Evolutionary conservation across 2,888 invertebrate species (phyloP).

Genomic region (Apotomis betuletana): DNA sequence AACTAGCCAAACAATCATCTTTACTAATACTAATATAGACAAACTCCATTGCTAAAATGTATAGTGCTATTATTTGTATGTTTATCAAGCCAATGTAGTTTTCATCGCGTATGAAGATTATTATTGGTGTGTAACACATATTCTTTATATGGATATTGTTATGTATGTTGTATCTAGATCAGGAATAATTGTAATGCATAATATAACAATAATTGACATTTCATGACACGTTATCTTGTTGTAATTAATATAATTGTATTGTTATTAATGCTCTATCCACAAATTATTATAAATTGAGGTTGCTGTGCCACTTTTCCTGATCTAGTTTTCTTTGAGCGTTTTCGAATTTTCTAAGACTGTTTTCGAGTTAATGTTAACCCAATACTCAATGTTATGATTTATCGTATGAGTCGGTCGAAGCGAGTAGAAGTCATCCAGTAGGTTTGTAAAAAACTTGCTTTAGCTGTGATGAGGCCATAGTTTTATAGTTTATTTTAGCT

Average conservation of each 20-base stretch:
- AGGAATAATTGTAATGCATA: conserved; percentile 7
- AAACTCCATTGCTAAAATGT: conserved; percentile 28
- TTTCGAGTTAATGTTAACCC: conserved; percentile 52
- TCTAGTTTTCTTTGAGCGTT: conserved; percentile 47
- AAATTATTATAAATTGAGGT: not conserved
- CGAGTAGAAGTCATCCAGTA: conserved; percentile 68
- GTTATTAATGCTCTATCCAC: not conserved
- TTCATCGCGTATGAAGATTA: conserved; percentile 71
- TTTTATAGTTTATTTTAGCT: conserved; percentile 46
- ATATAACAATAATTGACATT: not conserved
- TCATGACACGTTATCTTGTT: conserved; percentile 3
- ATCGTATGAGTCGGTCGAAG: conserved; percentile 40
- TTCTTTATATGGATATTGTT: conserved; percentile 48
- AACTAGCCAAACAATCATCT: conserved; percentile 47
- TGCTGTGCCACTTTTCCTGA: not conserved
- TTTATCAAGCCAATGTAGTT: conserved; percentile 67
- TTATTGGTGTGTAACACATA: conserved; percentile 56
- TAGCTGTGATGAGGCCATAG: conserved; percentile 75
- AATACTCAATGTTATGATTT: conserved; percentile 49
- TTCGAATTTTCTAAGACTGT: conserved; percentile 60
- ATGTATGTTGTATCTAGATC: conserved; percentile 31
- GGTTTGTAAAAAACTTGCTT: conserved; percentile 75
- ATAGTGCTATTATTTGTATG: conserved; percentile 45
- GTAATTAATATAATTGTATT: too few relatives aligned
- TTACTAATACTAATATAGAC: conserved; percentile 41